A percentile compares a stretch with the other conserved stretches of the same genome.
Conservation (phyloP, 2,888 invertebrate species). For the Leistus spinibarbis region DNA sequence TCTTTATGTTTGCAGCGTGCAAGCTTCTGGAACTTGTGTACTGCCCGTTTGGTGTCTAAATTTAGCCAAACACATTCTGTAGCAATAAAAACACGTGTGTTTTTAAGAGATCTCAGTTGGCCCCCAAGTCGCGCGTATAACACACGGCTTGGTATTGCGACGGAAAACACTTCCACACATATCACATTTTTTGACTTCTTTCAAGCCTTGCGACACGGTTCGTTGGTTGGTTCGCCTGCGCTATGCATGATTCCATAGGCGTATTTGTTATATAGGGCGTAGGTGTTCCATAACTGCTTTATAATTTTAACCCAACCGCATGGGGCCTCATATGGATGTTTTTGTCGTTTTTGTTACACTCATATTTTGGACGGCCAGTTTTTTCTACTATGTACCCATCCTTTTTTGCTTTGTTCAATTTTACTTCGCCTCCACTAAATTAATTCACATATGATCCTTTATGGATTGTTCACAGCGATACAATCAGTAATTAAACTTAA, state of each 20-base stretch:
- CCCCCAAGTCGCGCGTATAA: background rate
- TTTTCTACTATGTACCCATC: background rate
- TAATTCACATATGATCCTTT: no score
- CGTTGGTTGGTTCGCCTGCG: background rate
- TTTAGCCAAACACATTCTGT: conserved; percentile 24
- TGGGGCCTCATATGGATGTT: conserved; percentile 24
- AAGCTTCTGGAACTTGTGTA: background rate
- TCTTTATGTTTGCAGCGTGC: background rate
- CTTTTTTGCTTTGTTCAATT: background rate
- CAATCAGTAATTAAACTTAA: no score
- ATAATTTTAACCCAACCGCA: conserved; percentile 32
- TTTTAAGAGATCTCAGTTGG: conserved; percentile 9
- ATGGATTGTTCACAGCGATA: no score
- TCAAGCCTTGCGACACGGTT: background rate
- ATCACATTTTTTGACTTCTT: background rate
- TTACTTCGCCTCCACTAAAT: background rate
- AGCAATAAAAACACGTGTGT: conserved; percentile 21
- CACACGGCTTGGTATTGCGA: background rate
- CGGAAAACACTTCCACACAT: background rate
- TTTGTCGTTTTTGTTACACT: conserved; percentile 17
- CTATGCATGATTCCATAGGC: background rate
- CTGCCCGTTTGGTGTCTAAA: conserved; percentile 6
- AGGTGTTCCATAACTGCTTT: conserved; percentile 29
- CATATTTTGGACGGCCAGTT: conserved; percentile 8
- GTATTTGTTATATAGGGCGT: conserved; percentile 14